Conservation (phyloP, 2,797 vertebrate species). For the Semotilus atromaculatus region DNA sequence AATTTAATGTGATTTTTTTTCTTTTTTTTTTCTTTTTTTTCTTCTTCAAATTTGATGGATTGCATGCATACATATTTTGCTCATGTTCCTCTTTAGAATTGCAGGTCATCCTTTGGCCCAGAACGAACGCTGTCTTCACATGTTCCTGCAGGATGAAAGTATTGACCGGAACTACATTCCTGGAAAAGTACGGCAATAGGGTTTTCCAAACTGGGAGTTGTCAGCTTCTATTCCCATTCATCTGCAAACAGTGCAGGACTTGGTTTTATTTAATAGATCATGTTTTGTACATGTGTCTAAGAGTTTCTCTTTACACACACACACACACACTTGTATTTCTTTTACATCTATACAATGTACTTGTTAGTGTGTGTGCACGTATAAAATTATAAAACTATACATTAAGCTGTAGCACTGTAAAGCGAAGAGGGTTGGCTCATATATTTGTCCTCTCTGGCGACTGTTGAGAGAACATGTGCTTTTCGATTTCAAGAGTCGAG, state of each 20-base stretch:
- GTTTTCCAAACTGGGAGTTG: constrained; percentile 59
- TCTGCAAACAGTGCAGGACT: constrained; percentile 68
- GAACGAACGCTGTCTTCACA: constrained; percentile 99
- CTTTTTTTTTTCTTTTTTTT: neutral
- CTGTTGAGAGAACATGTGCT: constrained; percentile 12
- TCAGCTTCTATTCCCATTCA: constrained; percentile 33
- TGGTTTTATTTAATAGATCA: constrained; percentile 47
- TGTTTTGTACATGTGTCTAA: constrained; percentile 54
- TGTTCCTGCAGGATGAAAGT: constrained; percentile 98
- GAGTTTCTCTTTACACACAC: constrained; percentile 50
- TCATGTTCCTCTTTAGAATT: constrained; percentile 81
- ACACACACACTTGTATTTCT: constrained; percentile 43
- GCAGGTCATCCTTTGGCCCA: constrained; percentile 98
- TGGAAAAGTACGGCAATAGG: constrained; percentile 98
- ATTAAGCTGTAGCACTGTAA: constrained; percentile 54
- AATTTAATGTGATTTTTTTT: neutral
- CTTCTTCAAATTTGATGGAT: neutral
- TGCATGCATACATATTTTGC: neutral
- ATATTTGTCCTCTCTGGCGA: constrained; percentile 57
- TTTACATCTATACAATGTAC: constrained; percentile 47
- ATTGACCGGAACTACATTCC: constrained; percentile 96
- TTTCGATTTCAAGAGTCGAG: neutral
- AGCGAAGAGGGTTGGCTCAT: constrained; percentile 51
- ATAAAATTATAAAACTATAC: constrained; percentile 29
- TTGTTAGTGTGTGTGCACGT: constrained; percentile 23